These are phyloP conservation scores for Dolomedes plantarius DNA, from an alignment of 2,888 invertebrate species.

Conservation along the genomic window DNA sequence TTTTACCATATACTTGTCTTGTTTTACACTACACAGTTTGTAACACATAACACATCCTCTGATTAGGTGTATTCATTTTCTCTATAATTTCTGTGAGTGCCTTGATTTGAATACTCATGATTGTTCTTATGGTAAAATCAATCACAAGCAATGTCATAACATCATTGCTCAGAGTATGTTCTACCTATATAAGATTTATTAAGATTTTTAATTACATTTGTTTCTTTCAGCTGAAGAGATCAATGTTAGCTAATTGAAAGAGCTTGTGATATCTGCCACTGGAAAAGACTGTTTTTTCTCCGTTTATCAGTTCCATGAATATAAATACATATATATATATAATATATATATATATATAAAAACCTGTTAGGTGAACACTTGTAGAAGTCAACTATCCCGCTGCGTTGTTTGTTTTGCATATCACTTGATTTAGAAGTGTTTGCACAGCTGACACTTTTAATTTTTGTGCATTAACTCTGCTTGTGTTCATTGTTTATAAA, in stretches of 20 bases:
- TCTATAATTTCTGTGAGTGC: no score
- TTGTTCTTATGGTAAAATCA: no score
- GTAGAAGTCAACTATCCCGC: conserved; percentile 37
- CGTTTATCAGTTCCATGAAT: conserved; percentile 45
- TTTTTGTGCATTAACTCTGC: not conserved
- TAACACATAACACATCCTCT: no score
- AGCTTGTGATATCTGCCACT: conserved; percentile 63
- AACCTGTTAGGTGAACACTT: conserved; percentile 47
- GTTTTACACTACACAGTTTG: no score
- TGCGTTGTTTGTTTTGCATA: conserved; percentile 16
- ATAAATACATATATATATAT: conserved; percentile 43
- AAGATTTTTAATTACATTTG: no score
- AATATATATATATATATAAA: conserved; percentile 38
- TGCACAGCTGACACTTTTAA: conserved; percentile 20
- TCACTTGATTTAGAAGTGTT: conserved; percentile 53
- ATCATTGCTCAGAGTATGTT: no score
- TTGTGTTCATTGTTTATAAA: not conserved
- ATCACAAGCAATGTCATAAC: no score
- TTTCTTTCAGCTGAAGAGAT: conserved; percentile 64
- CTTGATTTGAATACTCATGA: no score
- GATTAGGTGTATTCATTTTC: no score
- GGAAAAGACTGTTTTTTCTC: conserved; percentile 47
- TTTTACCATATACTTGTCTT: no score
- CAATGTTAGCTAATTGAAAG: conserved; percentile 59
- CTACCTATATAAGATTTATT: no score